Percentiles rank a stretch among this genome's conserved stretches.
These are phyloP conservation scores for Suricata suricatta DNA, from an alignment of 2,113 vertebrate species.

Conservation along the genomic window DNA sequence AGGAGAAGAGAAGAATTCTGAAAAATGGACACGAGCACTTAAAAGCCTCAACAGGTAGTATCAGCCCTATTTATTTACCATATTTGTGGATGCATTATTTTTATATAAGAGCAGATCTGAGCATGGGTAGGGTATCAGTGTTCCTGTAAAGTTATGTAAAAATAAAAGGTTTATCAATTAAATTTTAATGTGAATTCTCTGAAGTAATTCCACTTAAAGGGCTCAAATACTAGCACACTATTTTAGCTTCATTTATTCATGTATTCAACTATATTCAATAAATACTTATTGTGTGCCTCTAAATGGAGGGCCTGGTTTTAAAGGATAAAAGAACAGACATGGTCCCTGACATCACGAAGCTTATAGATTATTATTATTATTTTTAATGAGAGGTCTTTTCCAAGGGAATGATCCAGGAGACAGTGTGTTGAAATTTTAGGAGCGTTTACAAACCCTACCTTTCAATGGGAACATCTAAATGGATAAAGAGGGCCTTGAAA, in stretches of 20 bases:
- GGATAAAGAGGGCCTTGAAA: background rate
- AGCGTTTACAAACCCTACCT: background rate
- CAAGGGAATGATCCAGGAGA: background rate
- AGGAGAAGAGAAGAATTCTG: background rate
- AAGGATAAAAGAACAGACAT: background rate
- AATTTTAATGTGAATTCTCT: background rate
- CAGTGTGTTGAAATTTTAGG: background rate
- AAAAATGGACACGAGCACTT: background rate
- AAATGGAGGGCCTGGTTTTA: background rate
- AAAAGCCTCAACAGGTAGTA: background rate
- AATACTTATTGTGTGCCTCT: background rate
- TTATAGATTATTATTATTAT: background rate
- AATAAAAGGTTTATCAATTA: constrained; percentile 2
- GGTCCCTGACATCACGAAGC: background rate
- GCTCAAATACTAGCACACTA: background rate
- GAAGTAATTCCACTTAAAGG: background rate
- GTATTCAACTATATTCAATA: background rate
- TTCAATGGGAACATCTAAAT: background rate
- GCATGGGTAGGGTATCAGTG: background rate
- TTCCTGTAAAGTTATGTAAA: background rate
- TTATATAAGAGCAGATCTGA: background rate
- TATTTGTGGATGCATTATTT: background rate
- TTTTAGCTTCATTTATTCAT: background rate
- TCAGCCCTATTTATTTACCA: background rate
- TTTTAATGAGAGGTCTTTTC: background rate